Base-by-base conservation (phyloP, 2,888 invertebrate species). In the Plagodis dolabraria region DNA sequence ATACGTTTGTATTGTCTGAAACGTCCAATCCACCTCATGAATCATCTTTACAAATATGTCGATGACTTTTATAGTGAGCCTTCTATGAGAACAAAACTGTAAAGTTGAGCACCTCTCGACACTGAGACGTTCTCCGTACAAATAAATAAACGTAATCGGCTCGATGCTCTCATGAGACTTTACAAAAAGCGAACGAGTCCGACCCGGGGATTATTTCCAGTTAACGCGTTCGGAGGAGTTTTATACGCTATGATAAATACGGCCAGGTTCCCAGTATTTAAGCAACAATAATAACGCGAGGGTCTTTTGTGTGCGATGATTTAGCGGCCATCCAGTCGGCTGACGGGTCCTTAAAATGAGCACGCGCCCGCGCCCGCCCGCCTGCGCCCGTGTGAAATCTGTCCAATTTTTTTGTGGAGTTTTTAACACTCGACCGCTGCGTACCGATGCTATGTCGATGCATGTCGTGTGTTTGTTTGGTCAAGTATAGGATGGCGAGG, bases 271-370 rank as follows among this genome's bases (percentile, higher is more conserved):
- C 67, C 65, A 69, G 78, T 80, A 77, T 76, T 76, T 77, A 75
- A 72, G 70, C 68, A 77, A 76, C 74, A 78, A 81, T 79, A 74
- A 72, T 79, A 74, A 72, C 60, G 60, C 64, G 70, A 72, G 69
- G 53, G 60, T 63, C 75, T 64, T 73, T 77, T 78, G 76, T 80
- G 65, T 64, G 56, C 52, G 47, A 68, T 77, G 76, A 78, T 77
- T 79, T 78, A 78, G 75, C 70, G 64, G 71, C 72, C 64, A 67
- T 55, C 59, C 64, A 57, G 46, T 63, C 65, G 60, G 40, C 50
- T 52, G 61, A 57, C 49, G 55, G 52, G 51, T 53, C 54, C 60
- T 53, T 49, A 61, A 60, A 69, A 58, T 65, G 69, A 69, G 73
- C 74, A 68, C 76, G 74, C 70, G 73, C 65, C 49, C 63, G 57